Conservation (phyloP, 2,113 vertebrate species). For the Xiphophorus maculatus region DNA sequence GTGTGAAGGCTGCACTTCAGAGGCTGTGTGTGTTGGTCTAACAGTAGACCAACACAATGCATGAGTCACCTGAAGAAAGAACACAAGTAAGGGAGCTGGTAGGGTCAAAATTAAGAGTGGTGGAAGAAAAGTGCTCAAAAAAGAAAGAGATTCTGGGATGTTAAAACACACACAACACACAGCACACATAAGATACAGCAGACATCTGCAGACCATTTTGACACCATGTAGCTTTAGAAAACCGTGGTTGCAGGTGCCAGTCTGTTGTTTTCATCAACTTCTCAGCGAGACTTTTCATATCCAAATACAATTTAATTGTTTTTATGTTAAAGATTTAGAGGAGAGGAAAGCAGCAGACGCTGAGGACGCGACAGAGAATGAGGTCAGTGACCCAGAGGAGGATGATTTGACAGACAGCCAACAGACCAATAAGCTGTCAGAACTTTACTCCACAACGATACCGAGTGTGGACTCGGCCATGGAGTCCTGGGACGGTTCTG, state of each 20-base stretch:
- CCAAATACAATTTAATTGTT: background rate
- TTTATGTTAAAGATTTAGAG: conserved; percentile 70
- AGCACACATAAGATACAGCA: too few relatives aligned
- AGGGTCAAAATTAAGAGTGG: too few relatives aligned
- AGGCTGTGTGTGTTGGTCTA: too few relatives aligned
- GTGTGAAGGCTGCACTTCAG: too few relatives aligned
- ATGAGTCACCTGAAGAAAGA: too few relatives aligned
- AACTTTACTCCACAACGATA: conserved; percentile 88
- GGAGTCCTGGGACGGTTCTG: conserved; percentile 95
- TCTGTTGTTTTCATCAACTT: background rate
- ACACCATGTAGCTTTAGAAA: background rate
- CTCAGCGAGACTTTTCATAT: background rate
- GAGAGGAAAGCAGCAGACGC: conserved; percentile 80
- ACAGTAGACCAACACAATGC: too few relatives aligned
- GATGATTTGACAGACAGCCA: conserved; percentile 90
- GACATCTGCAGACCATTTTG: background rate
- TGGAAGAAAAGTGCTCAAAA: too few relatives aligned
- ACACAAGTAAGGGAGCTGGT: too few relatives aligned
- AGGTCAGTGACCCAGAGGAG: conserved; percentile 89
- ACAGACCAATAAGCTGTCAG: conserved; percentile 86
- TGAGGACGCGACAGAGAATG: conserved; percentile 74
- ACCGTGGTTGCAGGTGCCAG: background rate
- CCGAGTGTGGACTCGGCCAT: conserved; percentile 94
- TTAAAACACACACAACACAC: too few relatives aligned
- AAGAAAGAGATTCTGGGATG: too few relatives aligned